Evolutionary conservation across 2,888 invertebrate species (phyloP).

Genomic region (Leptopilina myrica): DNA sequence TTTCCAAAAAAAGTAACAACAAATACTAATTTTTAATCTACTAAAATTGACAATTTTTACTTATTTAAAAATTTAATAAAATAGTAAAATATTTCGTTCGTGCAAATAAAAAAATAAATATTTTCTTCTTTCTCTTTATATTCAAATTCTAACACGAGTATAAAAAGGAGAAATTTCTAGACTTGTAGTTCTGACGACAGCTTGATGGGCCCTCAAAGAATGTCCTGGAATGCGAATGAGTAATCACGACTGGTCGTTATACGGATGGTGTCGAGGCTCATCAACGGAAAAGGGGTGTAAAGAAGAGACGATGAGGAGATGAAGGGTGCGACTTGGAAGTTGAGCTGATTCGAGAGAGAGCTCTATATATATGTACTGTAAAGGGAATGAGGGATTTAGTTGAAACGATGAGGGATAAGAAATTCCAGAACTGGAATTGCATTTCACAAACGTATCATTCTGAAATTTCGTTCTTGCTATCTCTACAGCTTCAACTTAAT

Average conservation of each 20-base stretch:
- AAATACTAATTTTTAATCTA: too few relatives aligned
- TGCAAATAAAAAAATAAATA: too few relatives aligned
- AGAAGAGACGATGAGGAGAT: slow-evolving; percentile 35
- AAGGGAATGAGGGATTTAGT: slow-evolving; percentile 48
- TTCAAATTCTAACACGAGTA: background rate
- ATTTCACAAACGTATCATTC: slow-evolving; percentile 45
- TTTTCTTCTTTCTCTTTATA: too few relatives aligned
- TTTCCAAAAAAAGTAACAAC: too few relatives aligned
- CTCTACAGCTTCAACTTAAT: slow-evolving; percentile 55
- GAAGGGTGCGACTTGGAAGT: slow-evolving; percentile 33
- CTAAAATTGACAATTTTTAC: too few relatives aligned
- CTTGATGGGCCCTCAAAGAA: slow-evolving; percentile 54
- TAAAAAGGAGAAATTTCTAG: background rate
- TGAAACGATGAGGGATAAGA: slow-evolving; percentile 51
- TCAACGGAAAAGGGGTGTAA: slow-evolving; percentile 46
- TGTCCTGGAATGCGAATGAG: slow-evolving; percentile 66
- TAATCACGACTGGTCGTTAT: slow-evolving; percentile 61
- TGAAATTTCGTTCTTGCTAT: slow-evolving; percentile 55
- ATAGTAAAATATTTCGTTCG: too few relatives aligned
- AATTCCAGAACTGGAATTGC: slow-evolving; percentile 58
- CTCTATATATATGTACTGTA: background rate
- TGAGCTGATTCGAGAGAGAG: slow-evolving; percentile 18
- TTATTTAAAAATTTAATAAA: too few relatives aligned
- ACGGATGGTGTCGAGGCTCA: slow-evolving; percentile 38
- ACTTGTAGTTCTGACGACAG: slow-evolving; percentile 39